Percentiles rank a stretch among this genome's conserved stretches.
phyloP scores from a whole-genome alignment of 2,888 invertebrate species.

The Hoplodrina ambigua region DNA sequence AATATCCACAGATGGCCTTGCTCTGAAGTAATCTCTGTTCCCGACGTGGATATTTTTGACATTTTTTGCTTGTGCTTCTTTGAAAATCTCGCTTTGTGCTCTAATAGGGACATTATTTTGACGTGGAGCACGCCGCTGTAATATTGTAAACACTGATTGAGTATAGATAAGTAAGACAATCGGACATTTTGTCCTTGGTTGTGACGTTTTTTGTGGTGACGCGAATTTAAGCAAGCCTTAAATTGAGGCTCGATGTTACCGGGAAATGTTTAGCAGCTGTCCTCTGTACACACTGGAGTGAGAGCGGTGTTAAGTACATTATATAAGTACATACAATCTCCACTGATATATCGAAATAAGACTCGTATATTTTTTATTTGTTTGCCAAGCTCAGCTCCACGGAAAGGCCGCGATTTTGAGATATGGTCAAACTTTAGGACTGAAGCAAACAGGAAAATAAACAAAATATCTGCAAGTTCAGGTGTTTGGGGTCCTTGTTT shows the following conservation, averaged over 20 bases:
- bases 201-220: slow-evolving; percentile 72
- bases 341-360: slow-evolving; percentile 11
- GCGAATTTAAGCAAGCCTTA: slow-evolving; percentile 71
- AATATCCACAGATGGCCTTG: slow-evolving; percentile 90
- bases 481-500: slow-evolving; percentile 16
- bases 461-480: slow-evolving; percentile 32
- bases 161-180: slow-evolving; percentile 88
- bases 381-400: slow-evolving; percentile 28
- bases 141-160: slow-evolving; percentile 90
- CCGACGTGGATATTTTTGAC: slow-evolving; percentile 84
- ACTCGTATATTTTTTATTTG: slow-evolving; percentile 34
- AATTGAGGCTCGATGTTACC: slow-evolving; percentile 62
- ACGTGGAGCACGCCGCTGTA: slow-evolving; percentile 85
- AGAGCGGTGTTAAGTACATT: slow-evolving; percentile 34
- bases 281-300: slow-evolving; percentile 32
- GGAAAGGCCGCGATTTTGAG: slow-evolving; percentile 36
- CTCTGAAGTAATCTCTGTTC: slow-evolving; percentile 85
- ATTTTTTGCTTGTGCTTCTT: slow-evolving; percentile 88
- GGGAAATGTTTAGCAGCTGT: slow-evolving; percentile 66
- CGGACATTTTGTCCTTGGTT: slow-evolving; percentile 75
- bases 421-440: slow-evolving; percentile 41
- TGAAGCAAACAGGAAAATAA: slow-evolving; percentile 42
- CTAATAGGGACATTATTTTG: slow-evolving; percentile 91
- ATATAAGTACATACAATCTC: slow-evolving; percentile 28
- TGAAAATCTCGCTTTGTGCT: slow-evolving; percentile 87